phyloP scores from a whole-genome alignment of 35 echinoderm and acorn worm genomes.

The Heliocidaris tuberculata region DNA sequence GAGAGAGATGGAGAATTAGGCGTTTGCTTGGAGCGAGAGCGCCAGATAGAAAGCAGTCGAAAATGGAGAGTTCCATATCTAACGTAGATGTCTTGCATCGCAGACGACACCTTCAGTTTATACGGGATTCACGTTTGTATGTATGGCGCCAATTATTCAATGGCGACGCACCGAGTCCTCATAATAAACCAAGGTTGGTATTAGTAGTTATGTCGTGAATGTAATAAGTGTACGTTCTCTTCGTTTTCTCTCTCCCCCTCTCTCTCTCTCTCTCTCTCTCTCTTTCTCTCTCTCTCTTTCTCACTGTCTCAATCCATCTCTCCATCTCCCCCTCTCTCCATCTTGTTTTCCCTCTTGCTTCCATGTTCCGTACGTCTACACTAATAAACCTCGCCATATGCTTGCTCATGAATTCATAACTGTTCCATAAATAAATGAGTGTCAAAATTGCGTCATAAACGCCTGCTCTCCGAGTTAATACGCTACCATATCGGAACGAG shows the following conservation, averaged over 20 bases:
- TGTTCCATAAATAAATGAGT: slow-evolving; percentile 36
- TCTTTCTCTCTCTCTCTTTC: background rate
- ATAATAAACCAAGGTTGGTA: background rate
- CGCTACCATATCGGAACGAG: background rate
- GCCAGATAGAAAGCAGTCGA: background rate
- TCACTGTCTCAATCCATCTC: background rate
- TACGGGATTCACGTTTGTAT: background rate
- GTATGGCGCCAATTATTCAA: background rate
- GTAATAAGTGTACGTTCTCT: background rate
- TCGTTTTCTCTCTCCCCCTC: background rate
- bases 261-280: background rate
- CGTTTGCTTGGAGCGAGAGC: background rate
- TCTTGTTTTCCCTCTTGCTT: background rate
- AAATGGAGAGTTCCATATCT: background rate
- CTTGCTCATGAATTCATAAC: slow-evolving; percentile 34
- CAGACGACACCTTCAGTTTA: background rate
- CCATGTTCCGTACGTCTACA: background rate
- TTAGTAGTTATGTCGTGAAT: background rate
- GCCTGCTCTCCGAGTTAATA: slow-evolving; percentile 16
- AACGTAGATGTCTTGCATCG: background rate
- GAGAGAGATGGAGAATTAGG: background rate
- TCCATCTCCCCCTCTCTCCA: background rate
- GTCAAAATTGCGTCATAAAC: slow-evolving; percentile 38
- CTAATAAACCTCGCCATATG: slow-evolving; percentile 12
- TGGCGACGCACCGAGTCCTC: background rate